Evolutionary conservation across 1,140 invertebrate species (phyloP).

Genomic region (Lucilia cuprina): DNA sequence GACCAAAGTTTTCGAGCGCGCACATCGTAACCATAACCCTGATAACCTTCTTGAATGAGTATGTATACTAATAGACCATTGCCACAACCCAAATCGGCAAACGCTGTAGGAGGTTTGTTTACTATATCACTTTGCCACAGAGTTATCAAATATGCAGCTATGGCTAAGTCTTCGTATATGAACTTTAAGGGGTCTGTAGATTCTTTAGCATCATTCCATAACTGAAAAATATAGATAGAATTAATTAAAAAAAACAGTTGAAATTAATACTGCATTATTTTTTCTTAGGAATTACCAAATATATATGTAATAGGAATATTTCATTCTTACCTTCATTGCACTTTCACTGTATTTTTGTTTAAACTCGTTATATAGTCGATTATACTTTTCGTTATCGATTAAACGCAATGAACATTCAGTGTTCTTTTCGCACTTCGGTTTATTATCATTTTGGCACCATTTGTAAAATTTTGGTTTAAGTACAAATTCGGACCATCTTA

Average conservation of each 20-base stretch:
- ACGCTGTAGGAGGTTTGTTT: slow-evolving; percentile 66
- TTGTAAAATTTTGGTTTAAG: slow-evolving; percentile 43
- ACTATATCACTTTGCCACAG: slow-evolving; percentile 71
- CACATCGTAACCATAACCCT: slow-evolving; percentile 90
- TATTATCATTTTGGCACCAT: slow-evolving; percentile 34
- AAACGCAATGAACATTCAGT: slow-evolving; percentile 65
- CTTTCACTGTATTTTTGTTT: slow-evolving; percentile 82
- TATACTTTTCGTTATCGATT: slow-evolving; percentile 75
- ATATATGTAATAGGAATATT: too few species aligned
- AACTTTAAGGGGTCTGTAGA: slow-evolving; percentile 93
- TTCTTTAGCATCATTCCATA: slow-evolving; percentile 76
- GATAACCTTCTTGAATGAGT: slow-evolving; percentile 81
- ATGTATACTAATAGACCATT: slow-evolving; percentile 95
- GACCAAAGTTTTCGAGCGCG: slow-evolving; percentile 91
- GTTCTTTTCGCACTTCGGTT: slow-evolving; percentile 39
- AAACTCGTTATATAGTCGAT: slow-evolving; percentile 73
- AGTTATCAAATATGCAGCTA: slow-evolving; percentile 89
- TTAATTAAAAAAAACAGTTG: too few species aligned
- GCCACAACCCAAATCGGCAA: slow-evolving; percentile 95
- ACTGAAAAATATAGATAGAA: slow-evolving; percentile 22
- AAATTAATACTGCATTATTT: not conserved
- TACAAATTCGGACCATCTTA: slow-evolving; percentile 38
- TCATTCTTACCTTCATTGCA: slow-evolving; percentile 69
- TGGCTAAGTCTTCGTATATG: slow-evolving; percentile 96
- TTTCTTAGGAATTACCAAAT: too few species aligned